These are phyloP conservation scores for Regulus satrapa DNA, from an alignment of 2,113 vertebrate species.

Conservation along the genomic window DNA sequence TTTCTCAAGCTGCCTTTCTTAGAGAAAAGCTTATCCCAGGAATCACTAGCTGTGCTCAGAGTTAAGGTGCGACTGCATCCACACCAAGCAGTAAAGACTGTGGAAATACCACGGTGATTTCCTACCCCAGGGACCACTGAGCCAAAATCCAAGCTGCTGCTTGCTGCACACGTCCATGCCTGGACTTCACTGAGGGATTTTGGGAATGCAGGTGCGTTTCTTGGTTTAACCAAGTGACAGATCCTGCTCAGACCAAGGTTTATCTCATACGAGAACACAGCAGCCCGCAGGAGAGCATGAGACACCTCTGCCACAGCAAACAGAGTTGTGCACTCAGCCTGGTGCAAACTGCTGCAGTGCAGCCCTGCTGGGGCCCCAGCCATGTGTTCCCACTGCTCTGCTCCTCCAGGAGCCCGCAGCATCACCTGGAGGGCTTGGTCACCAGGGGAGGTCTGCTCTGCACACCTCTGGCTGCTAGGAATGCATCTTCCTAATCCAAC, in stretches of 20 bases:
- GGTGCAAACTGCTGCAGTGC: accelerated
- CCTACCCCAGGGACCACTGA: background rate
- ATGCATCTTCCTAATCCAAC: background rate
- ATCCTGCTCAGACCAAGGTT: background rate
- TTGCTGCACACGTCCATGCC: background rate
- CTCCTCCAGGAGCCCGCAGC: background rate
- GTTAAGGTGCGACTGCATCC: background rate
- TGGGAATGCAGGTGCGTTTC: background rate
- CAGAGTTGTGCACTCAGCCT: accelerated
- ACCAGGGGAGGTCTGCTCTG: background rate
- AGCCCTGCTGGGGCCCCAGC: background rate
- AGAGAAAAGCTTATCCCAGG: background rate
- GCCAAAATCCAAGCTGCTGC: background rate
- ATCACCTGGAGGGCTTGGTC: background rate
- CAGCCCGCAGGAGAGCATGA: background rate
- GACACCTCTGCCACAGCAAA: background rate
- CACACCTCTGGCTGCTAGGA: background rate
- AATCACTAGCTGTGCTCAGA: background rate
- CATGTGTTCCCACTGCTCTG: accelerated
- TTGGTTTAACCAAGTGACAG: background rate
- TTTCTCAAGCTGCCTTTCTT: background rate
- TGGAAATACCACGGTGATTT: background rate
- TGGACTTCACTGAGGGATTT: background rate
- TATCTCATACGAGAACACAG: background rate
- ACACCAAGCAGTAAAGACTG: background rate